These are phyloP conservation scores for Zaprionus camerounensis DNA, from an alignment of 1,140 invertebrate species.

Conservation along the genomic window DNA sequence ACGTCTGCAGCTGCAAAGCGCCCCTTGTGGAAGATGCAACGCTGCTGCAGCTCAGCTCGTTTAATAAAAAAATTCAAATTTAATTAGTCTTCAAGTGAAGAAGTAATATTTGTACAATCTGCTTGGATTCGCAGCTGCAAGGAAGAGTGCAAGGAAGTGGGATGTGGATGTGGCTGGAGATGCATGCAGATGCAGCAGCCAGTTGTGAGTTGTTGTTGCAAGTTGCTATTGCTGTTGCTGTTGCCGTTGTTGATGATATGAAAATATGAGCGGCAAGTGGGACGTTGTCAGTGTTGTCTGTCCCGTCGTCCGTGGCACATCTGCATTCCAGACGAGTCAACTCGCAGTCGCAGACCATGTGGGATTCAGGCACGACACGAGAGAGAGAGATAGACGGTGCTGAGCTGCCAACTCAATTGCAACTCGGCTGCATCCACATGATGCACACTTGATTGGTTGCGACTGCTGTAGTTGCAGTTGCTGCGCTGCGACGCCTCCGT, in stretches of 20 bases:
- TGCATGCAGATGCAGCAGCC: neutral
- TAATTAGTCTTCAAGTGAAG: conserved; percentile 82
- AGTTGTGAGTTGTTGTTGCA: conserved; percentile 5
- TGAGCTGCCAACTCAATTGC: conserved; percentile 61
- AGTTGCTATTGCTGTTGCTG: conserved; percentile 15
- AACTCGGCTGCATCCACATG: conserved; percentile 30
- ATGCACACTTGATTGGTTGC: conserved; percentile 38
- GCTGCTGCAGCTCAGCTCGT: conserved; percentile 36
- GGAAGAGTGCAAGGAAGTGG: conserved; percentile 58
- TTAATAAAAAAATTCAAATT: conserved; percentile 80
- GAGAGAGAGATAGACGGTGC: conserved; percentile 14
- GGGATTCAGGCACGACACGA: conserved; percentile 70
- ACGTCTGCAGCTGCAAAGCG: conserved; percentile 9
- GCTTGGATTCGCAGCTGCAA: conserved; percentile 72
- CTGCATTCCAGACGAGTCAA: conserved; percentile 75
- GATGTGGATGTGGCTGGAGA: conserved; percentile 35
- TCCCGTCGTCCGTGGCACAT: conserved; percentile 54
- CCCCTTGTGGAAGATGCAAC: conserved; percentile 16
- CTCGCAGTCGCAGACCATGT: conserved; percentile 74
- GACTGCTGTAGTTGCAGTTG: conserved; percentile 9
- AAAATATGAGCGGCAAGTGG: conserved; percentile 55
- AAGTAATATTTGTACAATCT: conserved; percentile 82
- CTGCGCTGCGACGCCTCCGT: conserved; percentile 56
- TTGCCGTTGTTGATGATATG: conserved; percentile 44
- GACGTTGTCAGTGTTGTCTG: conserved; percentile 44